These are phyloP conservation scores for Operophtera brumata DNA, from an alignment of 2,888 invertebrate species.

Conservation along the genomic window DNA sequence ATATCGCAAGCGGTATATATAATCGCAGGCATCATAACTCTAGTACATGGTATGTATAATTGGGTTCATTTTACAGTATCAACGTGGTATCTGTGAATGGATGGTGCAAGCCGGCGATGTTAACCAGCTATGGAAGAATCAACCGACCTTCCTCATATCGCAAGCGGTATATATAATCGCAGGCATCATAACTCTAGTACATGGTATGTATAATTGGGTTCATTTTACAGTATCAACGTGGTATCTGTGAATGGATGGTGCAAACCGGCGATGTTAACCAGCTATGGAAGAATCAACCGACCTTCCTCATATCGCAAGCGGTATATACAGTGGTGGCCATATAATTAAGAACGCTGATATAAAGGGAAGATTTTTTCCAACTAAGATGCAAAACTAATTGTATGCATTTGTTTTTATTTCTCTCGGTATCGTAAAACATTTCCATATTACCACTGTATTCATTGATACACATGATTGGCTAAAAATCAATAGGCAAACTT, in stretches of 20 bases:
- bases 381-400: too few relatives aligned
- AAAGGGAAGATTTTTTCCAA: too few relatives aligned
- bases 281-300: constrained; percentile 84
- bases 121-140: constrained; percentile 80
- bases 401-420: too few relatives aligned
- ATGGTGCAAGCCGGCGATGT: constrained; percentile 80
- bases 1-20: constrained; percentile 82
- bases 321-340: too few relatives aligned
- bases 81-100: too few relatives aligned
- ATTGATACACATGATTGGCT: too few relatives aligned
- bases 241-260: constrained; percentile 86
- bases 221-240: too few relatives aligned
- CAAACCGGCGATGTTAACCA: constrained; percentile 74
- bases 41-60: constrained; percentile 82
- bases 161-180: constrained; percentile 83
- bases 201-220: constrained; percentile 75
- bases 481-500: too few relatives aligned
- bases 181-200: constrained; percentile 83
- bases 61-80: background rate
- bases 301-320: constrained; percentile 83
- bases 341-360: too few relatives aligned
- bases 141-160: constrained; percentile 84
- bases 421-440: too few relatives aligned
- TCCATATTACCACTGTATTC: too few relatives aligned
- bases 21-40: constrained; percentile 82